Base-by-base conservation (phyloP, 2,113 vertebrate genomes). In the Antennarius striatus region DNA sequence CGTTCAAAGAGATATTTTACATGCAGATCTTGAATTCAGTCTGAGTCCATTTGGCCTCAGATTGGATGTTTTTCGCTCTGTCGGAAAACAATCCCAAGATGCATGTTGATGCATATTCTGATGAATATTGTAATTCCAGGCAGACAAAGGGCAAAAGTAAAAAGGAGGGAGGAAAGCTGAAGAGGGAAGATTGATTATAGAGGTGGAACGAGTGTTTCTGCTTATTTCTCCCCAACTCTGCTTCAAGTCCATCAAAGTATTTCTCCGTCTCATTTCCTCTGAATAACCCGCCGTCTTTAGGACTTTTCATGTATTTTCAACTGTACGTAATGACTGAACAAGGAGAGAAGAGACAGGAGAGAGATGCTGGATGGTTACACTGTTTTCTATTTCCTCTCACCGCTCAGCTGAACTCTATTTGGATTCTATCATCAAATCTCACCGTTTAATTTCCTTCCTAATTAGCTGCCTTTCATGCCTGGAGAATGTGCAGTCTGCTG, bases 381-480 rank as follows among this genome's bases (percentile, higher is more conserved):
- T 47, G 14, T 47, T 47, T 75, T 69, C 14, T 61, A 58, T 80
- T 85, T 79, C 55, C 63, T 22, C 47, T 59, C 50, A 39, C 30
- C 15, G 56, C 62, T 78, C 52, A 59, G 75, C 66, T 80, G 68
- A 83, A 78, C 70, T 78, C 77, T 66, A 49, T 84, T 81, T 83
- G 81, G 71, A 83, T 86, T 83, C 51, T 71, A 79, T 83, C 57
- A 60, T 14, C 57, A 51, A 56, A 77, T 78, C 79, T 73, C 71
- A n/a, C 64, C 47, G 32, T 82, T 73, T 81, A 63, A 86, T 86
- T 86, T 84, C 73, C 79, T 64, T 73, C 64, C 71, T 72, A 87
- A 89, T 89, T 89, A 86, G 78, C 73, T 68, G 73, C 73, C 68
- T 88, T 83, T 83, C 71, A 83, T 75, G 75, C 43, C 39, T 2